These are phyloP conservation scores for Octodon degus DNA, from an alignment of 2,113 vertebrate species.

Conservation along the genomic window DNA sequence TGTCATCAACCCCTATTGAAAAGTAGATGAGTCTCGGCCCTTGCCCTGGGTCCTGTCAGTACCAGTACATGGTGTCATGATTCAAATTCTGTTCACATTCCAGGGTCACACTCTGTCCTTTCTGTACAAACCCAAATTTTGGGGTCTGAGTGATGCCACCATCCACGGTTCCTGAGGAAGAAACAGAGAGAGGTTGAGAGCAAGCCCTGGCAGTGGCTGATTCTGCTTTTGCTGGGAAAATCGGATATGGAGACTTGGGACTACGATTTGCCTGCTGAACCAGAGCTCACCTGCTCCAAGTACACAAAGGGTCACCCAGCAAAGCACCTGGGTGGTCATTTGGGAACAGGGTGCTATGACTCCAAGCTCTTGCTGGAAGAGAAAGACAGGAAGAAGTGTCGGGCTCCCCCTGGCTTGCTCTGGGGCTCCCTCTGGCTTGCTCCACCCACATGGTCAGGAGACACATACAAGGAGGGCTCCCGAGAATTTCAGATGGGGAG, in stretches of 20 bases:
- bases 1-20: accelerated
- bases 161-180: not conserved
- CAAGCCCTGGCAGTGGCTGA: accelerated
- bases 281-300: conserved; percentile 48
- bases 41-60: no score
- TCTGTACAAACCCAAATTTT: not conserved
- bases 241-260: accelerated
- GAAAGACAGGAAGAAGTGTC: not conserved
- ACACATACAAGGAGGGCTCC: accelerated
- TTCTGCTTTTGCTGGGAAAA: accelerated
- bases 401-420: not conserved
- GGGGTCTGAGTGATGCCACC: conserved; percentile 46
- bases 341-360: not conserved
- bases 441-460: not conserved
- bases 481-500: not conserved
- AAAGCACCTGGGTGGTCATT: conserved; percentile 23
- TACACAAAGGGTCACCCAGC: conserved; percentile 4
- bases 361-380: not conserved
- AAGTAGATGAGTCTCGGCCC: no score
- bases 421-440: not conserved
- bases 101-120: not conserved
- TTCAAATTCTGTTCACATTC: conserved; percentile 53
- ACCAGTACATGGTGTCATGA: not conserved
- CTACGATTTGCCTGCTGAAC: not conserved
- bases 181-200: not conserved